phyloP scores from a whole-genome alignment of 1,140 invertebrate genomes.

The Trachelipus rathkii region DNA sequence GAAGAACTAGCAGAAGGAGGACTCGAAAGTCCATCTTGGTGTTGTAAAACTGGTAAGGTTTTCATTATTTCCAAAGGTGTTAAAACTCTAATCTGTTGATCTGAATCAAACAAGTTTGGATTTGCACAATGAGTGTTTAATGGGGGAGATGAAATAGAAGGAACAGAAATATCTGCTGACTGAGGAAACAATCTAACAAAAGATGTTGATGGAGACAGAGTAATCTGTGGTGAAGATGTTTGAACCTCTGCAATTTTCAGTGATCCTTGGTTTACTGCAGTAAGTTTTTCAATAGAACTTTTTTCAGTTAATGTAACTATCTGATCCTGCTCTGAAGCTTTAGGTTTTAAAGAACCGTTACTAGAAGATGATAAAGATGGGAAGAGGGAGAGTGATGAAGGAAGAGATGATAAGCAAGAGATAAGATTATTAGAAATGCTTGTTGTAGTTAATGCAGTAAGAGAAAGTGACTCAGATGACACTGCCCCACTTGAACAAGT shows the following conservation, averaged over 20 bases:
- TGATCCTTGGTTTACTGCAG: constrained; percentile 28
- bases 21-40: constrained; percentile 40
- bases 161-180: constrained; percentile 31
- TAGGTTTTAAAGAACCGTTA: neutral
- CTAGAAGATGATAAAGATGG: neutral
- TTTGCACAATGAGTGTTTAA: constrained; percentile 30
- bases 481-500: too few relatives aligned
- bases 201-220: constrained; percentile 23
- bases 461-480: too few relatives aligned
- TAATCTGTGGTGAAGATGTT: constrained; percentile 32
- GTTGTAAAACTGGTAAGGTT: constrained; percentile 42
- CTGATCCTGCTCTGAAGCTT: neutral
- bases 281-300: constrained; percentile 23
- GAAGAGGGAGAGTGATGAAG: neutral
- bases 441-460: neutral
- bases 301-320: neutral
- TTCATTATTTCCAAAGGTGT: constrained; percentile 45
- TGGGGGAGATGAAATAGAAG: constrained; percentile 28
- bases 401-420: constrained; percentile 13
- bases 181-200: constrained; percentile 25
- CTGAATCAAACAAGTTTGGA: constrained; percentile 32
- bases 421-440: neutral
- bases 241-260: constrained; percentile 40
- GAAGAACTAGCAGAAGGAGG: constrained; percentile 27
- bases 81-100: constrained; percentile 45